A percentile compares a stretch with the other conserved stretches of the same genome.
phyloP scores from a whole-genome alignment of 35 echinoderm and acorn worm genomes.

The Ptychodera flava region DNA sequence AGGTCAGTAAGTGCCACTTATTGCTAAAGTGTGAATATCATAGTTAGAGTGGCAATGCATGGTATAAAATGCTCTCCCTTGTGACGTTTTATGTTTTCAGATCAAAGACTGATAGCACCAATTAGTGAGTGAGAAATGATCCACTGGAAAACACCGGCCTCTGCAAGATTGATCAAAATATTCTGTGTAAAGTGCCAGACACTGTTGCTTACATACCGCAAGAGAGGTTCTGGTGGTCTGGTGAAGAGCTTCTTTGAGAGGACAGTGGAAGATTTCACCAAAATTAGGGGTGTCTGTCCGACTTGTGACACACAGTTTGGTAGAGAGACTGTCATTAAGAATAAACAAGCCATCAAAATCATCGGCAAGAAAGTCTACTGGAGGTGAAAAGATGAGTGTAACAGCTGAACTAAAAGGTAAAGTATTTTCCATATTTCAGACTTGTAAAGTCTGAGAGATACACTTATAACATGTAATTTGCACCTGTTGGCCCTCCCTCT shows the following conservation, averaged over 20 bases:
- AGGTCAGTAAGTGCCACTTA: no score
- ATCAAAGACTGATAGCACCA: no score
- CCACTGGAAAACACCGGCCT: no score
- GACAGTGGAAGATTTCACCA: slow-evolving; percentile 15
- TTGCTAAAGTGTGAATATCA: no score
- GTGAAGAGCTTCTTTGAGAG: slow-evolving; percentile 55
- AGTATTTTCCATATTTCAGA: not conserved
- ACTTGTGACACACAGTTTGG: slow-evolving; percentile 38
- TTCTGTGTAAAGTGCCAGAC: slow-evolving; percentile 42
- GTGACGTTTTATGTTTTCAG: no score
- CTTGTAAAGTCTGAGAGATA: not conserved
- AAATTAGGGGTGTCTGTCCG: slow-evolving; percentile 24
- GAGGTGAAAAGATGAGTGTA: slow-evolving; percentile 2
- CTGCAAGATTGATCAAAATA: slow-evolving; percentile 17
- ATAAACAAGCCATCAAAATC: slow-evolving; percentile 49
- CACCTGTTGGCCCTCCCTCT: not conserved
- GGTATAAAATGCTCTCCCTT: no score
- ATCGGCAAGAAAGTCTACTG: slow-evolving; percentile 44
- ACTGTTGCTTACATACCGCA: slow-evolving; percentile 34
- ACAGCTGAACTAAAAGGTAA: not conserved
- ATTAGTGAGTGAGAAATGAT: no score
- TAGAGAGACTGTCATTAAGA: slow-evolving; percentile 40
- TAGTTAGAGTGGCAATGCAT: no score
- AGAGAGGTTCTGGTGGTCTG: slow-evolving; percentile 46
- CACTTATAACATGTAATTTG: not conserved